A percentile compares a stretch with the other conserved stretches of the same genome.
phyloP scores from a whole-genome alignment of 2,797 vertebrate species.

The Anabacerthia variegaticeps region DNA sequence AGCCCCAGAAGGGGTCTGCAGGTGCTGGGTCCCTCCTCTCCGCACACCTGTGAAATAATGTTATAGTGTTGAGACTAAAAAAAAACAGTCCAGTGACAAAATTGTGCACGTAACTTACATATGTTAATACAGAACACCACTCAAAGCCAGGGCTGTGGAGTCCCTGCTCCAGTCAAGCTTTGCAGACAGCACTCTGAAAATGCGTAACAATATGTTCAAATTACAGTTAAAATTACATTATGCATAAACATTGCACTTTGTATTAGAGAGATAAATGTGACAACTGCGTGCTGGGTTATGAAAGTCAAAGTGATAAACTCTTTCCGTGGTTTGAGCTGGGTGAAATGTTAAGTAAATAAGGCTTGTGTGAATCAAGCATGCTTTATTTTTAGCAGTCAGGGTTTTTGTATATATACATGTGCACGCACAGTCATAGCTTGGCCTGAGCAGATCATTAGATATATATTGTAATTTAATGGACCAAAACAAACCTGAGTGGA shows the following conservation, averaged over 20 bases:
- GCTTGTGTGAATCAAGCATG: neutral
- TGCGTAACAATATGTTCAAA: neutral
- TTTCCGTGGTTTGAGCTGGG: fast-evolving
- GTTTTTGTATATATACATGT: neutral
- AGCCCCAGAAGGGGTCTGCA: neutral
- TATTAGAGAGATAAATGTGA: neutral
- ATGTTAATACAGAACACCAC: neutral
- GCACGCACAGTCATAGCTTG: neutral
- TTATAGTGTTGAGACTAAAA: neutral
- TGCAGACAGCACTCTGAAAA: neutral
- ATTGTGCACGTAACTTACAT: neutral
- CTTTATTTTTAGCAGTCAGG: neutral
- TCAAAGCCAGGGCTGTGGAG: neutral
- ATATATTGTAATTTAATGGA: neutral
- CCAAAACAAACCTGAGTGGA: neutral
- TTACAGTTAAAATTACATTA: neutral
- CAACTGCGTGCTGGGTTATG: neutral
- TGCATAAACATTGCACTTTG: neutral
- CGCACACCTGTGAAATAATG: neutral
- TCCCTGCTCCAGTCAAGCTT: neutral
- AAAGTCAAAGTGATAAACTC: neutral
- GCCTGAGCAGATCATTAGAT: neutral
- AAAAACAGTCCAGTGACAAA: neutral
- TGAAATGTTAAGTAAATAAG: neutral
- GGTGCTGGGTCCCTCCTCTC: fast-evolving